Evolutionary conservation across 2,797 vertebrate species (phyloP).

Genomic region (Crypturellus tataupa): DNA sequence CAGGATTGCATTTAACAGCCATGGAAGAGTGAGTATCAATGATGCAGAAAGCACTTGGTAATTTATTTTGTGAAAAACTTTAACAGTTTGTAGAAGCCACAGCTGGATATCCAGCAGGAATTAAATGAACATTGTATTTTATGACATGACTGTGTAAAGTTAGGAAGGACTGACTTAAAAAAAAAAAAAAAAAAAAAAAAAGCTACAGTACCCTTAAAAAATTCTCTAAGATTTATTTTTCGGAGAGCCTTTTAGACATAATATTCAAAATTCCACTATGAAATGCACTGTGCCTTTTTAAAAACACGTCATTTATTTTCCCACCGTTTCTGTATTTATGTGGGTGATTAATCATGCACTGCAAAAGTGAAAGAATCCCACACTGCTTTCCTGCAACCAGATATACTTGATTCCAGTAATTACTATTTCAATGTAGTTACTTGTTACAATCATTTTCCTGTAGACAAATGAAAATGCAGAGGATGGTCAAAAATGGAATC

Average conservation of each 20-base stretch:
- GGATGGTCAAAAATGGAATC: neutral
- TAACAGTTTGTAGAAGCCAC: neutral
- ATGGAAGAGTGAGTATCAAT: slow-evolving; percentile 84
- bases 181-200: neutral
- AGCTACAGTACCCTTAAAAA: neutral
- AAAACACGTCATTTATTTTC: neutral
- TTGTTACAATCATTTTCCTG: neutral
- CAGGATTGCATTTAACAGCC: slow-evolving; percentile 76
- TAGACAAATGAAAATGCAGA: neutral
- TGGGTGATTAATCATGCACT: neutral
- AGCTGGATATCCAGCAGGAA: neutral
- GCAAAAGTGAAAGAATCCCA: slow-evolving; percentile 8
- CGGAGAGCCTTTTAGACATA: neutral
- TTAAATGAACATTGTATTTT: neutral
- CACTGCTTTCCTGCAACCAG: neutral
- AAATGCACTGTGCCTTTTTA: neutral
- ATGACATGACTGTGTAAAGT: neutral
- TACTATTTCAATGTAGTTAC: neutral
- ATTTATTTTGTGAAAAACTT: slow-evolving; percentile 73
- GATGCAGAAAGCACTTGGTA: slow-evolving; percentile 84
- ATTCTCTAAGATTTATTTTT: neutral
- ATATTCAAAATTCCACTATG: neutral
- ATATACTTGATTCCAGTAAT: slow-evolving; percentile 31
- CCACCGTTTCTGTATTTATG: neutral
- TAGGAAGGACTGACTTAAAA: neutral